A percentile compares a stretch with the other conserved stretches of the same genome.
These are phyloP conservation scores for Gonioctena quinquepunctata DNA, from an alignment of 1,140 invertebrate genomes.

Conservation along the genomic window DNA sequence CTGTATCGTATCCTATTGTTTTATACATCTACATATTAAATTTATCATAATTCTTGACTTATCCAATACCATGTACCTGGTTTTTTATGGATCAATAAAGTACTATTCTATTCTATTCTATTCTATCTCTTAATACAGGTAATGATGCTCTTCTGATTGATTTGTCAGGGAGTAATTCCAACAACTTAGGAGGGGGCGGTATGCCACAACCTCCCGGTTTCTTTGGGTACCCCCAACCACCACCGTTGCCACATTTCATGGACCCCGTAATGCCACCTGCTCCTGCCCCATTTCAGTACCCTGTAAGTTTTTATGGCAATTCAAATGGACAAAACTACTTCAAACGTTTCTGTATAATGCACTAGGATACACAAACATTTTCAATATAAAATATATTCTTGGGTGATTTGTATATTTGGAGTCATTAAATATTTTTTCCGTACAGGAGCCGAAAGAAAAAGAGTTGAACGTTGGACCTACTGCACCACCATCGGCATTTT, in stretches of 20 bases:
- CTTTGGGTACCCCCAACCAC: slow-evolving; percentile 74
- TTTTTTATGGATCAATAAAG: no score
- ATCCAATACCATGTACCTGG: no score
- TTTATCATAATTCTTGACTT: no score
- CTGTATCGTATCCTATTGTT: no score
- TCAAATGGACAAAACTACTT: no score
- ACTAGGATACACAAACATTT: no score
- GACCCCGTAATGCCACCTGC: slow-evolving; percentile 31
- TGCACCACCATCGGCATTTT: slow-evolving; percentile 58
- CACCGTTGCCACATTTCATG: slow-evolving; percentile 62
- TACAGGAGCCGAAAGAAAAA: not conserved
- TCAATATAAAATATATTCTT: no score
- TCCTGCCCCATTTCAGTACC: slow-evolving; percentile 62
- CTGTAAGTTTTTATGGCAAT: slow-evolving; percentile 60
- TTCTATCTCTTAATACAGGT: slow-evolving; percentile 30
- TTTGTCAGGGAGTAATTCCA: slow-evolving; percentile 60
- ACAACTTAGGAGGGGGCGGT: slow-evolving; percentile 64
- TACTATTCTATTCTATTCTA: no score
- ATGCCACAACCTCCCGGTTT: slow-evolving; percentile 75
- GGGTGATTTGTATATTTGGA: not conserved
- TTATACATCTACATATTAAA: no score
- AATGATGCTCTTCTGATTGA: slow-evolving; percentile 81
- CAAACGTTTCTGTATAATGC: no score
- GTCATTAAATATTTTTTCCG: not conserved
- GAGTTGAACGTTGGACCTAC: slow-evolving; percentile 31